Percentiles rank a stretch among this genome's conserved stretches.
Conservation (phyloP, 2,888 invertebrate genomes). For the Resseliella maxima region DNA sequence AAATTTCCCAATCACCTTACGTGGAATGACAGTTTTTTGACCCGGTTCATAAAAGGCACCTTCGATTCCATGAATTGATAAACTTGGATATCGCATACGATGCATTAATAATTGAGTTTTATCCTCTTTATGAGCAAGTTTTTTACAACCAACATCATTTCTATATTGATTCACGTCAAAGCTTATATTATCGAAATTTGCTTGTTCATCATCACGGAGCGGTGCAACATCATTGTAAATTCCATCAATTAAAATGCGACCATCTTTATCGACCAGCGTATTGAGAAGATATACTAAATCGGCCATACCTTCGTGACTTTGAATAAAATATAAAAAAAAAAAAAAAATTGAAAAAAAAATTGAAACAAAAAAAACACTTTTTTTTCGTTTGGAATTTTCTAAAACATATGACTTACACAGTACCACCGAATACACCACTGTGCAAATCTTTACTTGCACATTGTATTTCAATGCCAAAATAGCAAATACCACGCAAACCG, state of each 20-base stretch:
- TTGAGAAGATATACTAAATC: conserved; percentile 90
- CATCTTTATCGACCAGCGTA: conserved; percentile 85
- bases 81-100: conserved; percentile 93
- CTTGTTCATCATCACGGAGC: conserved; percentile 76
- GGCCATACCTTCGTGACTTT: conserved; percentile 85
- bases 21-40: conserved; percentile 94
- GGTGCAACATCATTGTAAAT: conserved; percentile 86
- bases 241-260: conserved; percentile 85
- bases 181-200: conserved; percentile 83
- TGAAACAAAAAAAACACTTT: background rate
- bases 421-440: conserved; percentile 95
- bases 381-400: background rate
- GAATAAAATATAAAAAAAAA: conserved; percentile 54
- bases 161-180: conserved; percentile 86
- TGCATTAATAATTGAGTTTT: conserved; percentile 90
- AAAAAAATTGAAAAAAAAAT: conserved; percentile 27
- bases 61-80: conserved; percentile 96
- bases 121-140: conserved; percentile 80
- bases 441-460: conserved; percentile 94
- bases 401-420: conserved; percentile 74
- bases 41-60: conserved; percentile 94
- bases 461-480: conserved; percentile 88
- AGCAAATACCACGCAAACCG: conserved; percentile 92
- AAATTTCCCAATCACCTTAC: conserved; percentile 95
- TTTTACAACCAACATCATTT: conserved; percentile 75